A percentile compares a stretch with the other conserved stretches of the same genome.
Evolutionary conservation across 2,888 invertebrate species (phyloP).

Genomic region (Caenorhabditis virilis): DNA sequence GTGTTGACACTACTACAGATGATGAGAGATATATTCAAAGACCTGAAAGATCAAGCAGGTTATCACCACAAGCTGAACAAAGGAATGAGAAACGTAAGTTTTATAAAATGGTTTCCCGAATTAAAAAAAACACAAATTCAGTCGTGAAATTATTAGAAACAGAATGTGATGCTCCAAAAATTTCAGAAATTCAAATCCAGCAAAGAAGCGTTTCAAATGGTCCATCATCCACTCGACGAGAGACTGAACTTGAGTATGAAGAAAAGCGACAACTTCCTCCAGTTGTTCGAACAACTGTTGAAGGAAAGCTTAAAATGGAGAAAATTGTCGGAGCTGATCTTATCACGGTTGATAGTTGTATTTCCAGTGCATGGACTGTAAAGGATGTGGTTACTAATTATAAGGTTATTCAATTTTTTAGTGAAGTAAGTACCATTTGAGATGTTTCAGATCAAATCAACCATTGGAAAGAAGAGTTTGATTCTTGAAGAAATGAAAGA

Average conservation of each 20-base stretch:
- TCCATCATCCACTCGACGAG: constrained; percentile 18
- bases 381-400: constrained; percentile 66
- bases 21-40: constrained; percentile 10
- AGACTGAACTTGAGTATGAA: constrained; percentile 38
- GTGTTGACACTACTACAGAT: constrained; percentile 25
- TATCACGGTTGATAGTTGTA: constrained; percentile 58
- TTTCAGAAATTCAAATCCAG: constrained; percentile 34
- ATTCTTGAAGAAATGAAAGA: constrained; percentile 56
- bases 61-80: constrained; percentile 41
- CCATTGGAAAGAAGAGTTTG: constrained; percentile 57
- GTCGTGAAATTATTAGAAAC: no score
- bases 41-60: constrained; percentile 22
- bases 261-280: constrained; percentile 40
- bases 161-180: no score
- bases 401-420: constrained; percentile 29
- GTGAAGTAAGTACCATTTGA: background rate
- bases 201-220: no score
- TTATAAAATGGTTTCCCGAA: no score
- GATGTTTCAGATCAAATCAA: constrained; percentile 58
- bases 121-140: no score
- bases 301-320: constrained; percentile 66
- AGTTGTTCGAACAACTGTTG: constrained; percentile 65
- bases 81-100: constrained; percentile 35
- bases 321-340: constrained; percentile 62
- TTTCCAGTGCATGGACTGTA: constrained; percentile 62